These are phyloP conservation scores for Antechinus flavipes DNA, from an alignment of 2,113 vertebrate species.

Conservation along the genomic window DNA sequence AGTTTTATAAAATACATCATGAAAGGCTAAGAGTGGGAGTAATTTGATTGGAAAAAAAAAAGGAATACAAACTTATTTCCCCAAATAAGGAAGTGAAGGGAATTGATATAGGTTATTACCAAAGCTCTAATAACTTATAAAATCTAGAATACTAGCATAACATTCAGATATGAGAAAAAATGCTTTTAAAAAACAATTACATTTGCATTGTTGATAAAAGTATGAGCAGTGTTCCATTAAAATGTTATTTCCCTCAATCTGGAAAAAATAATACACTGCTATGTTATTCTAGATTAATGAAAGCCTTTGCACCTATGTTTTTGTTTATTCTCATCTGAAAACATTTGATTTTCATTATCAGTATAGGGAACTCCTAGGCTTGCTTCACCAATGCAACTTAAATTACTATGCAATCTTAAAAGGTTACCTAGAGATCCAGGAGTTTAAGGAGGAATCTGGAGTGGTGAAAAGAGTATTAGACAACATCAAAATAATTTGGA, in stretches of 20 bases:
- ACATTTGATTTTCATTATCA: background rate
- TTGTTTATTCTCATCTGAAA: background rate
- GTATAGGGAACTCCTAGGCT: background rate
- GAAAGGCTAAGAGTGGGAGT: constrained; percentile 65
- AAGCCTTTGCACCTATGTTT: background rate
- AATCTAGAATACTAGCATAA: constrained; percentile 71
- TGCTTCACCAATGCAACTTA: background rate
- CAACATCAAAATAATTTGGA: background rate
- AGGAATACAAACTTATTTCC: constrained; percentile 59
- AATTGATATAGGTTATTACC: background rate
- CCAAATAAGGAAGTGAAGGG: background rate
- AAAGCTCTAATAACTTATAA: background rate
- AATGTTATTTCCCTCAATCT: constrained; percentile 62
- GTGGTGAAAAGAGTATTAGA: background rate
- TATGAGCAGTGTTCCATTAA: constrained; percentile 76
- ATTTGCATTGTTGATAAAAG: constrained; percentile 77
- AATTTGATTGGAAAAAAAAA: constrained; percentile 71
- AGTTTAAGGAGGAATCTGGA: background rate
- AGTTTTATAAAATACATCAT: constrained; percentile 75
- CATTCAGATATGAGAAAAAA: constrained; percentile 78
- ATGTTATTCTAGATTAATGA: background rate
- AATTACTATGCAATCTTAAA: background rate
- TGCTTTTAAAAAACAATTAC: constrained; percentile 80
- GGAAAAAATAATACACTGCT: background rate
- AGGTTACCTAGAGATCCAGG: background rate